Conservation (phyloP, 2,113 vertebrate genomes). For the Glaucidium brasilianum region DNA sequence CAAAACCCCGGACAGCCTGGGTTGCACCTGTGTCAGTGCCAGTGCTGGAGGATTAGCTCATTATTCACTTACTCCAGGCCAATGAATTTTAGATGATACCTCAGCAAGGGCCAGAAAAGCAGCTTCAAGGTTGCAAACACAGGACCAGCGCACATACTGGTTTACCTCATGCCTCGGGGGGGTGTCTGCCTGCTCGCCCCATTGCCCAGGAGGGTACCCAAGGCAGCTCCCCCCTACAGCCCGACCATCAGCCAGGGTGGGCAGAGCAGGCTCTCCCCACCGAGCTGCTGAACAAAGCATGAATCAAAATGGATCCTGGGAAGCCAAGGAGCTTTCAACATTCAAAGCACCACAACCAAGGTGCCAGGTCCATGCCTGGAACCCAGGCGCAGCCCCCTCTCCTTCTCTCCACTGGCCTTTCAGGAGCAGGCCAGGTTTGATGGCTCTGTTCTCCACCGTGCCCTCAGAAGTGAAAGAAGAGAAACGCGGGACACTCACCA, state of each 20-base stretch:
- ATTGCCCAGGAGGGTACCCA: rapidly evolving
- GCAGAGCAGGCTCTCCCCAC: not conserved
- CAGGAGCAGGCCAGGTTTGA: not conserved
- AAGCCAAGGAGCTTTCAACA: not conserved
- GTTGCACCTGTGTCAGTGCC: not conserved
- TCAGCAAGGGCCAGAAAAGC: not conserved
- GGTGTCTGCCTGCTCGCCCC: not conserved
- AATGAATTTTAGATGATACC: not conserved
- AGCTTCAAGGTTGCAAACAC: not conserved
- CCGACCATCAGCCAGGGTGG: not conserved
- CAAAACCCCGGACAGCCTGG: not conserved
- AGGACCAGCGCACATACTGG: not conserved
- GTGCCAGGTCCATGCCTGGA: not conserved
- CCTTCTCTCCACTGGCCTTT: not conserved
- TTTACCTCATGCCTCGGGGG: not conserved
- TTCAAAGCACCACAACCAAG: not conserved
- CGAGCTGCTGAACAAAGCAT: not conserved
- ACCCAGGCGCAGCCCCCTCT: rapidly evolving
- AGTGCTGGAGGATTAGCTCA: not conserved
- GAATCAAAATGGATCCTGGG: not conserved
- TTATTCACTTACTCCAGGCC: not conserved
- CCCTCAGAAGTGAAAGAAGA: not conserved
- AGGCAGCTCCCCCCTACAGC: not conserved
- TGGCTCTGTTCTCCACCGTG: not conserved
- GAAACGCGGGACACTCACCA: slow-evolving; percentile 82